A percentile compares a stretch with the other conserved stretches of the same genome.
phyloP scores from a whole-genome alignment of 2,113 vertebrate species.

The Corvus hawaiiensis region DNA sequence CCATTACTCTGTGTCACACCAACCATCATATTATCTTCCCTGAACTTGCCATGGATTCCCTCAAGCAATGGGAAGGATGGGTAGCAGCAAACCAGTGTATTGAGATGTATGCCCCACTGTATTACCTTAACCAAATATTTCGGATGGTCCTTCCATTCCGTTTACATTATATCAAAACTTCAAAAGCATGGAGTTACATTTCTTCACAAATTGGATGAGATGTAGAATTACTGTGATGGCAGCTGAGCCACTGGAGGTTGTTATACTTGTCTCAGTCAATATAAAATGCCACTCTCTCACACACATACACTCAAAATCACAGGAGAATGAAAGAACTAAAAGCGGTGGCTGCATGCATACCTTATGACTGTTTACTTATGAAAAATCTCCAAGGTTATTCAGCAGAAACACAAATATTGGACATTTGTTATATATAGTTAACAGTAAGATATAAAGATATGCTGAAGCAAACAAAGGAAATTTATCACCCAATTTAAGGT shows the following conservation, averaged over 20 bases:
- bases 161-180: constrained; percentile 50
- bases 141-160: neutral
- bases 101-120: neutral
- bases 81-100: neutral
- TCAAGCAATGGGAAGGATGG: neutral
- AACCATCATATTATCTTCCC: neutral
- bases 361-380: neutral
- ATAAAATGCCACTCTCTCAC: constrained; percentile 5
- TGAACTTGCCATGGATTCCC: neutral
- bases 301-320: neutral
- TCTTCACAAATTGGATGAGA: constrained; percentile 58
- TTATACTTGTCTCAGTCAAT: constrained; percentile 49
- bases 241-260: constrained; percentile 34
- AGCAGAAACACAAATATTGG: neutral
- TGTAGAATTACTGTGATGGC: constrained; percentile 47
- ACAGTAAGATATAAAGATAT: neutral
- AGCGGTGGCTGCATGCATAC: neutral
- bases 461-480: neutral
- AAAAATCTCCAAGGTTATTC: neutral
- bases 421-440: neutral
- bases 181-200: constrained; percentile 24
- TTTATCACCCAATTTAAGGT: neutral
- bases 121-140: neutral
- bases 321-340: neutral
- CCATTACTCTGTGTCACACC: neutral